Evolutionary conservation across 2,113 vertebrate species (phyloP).

Genomic region (Trochalopteron elliotii): DNA sequence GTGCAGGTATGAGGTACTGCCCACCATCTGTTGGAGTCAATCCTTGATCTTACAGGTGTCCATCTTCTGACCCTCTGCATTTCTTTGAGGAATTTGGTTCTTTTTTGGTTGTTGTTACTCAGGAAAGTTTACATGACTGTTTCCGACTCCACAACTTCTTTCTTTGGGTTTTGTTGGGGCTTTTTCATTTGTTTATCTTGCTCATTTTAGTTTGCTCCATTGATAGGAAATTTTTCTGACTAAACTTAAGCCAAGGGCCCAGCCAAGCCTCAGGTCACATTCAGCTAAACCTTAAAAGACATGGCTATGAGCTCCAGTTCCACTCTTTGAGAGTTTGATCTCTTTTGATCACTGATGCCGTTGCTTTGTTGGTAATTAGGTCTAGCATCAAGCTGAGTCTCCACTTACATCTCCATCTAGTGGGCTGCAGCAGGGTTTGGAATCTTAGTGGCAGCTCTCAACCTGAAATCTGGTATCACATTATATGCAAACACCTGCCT

Average conservation of each 20-base stretch:
- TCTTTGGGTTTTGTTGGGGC: neutral
- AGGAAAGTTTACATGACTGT: neutral
- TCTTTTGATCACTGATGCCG: neutral
- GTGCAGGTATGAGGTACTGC: neutral
- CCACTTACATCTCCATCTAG: neutral
- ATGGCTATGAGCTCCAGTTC: neutral
- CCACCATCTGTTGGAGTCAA: neutral
- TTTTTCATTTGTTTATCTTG: neutral
- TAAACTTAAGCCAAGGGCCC: neutral
- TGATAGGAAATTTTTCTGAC: neutral
- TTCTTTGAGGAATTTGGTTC: neutral
- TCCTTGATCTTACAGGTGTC: neutral
- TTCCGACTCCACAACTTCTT: neutral
- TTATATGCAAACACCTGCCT: neutral
- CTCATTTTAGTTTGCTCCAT: neutral
- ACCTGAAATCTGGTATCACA: neutral
- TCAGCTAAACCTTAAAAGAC: neutral
- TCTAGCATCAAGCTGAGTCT: neutral
- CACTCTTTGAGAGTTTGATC: neutral
- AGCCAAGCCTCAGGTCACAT: neutral
- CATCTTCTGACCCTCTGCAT: neutral
- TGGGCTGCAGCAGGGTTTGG: neutral
- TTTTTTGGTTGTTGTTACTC: neutral
- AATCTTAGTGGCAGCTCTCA: neutral
- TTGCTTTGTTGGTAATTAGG: neutral